These are phyloP conservation scores for Rattus rattus DNA, from an alignment of 2,113 vertebrate species.

Conservation along the genomic window DNA sequence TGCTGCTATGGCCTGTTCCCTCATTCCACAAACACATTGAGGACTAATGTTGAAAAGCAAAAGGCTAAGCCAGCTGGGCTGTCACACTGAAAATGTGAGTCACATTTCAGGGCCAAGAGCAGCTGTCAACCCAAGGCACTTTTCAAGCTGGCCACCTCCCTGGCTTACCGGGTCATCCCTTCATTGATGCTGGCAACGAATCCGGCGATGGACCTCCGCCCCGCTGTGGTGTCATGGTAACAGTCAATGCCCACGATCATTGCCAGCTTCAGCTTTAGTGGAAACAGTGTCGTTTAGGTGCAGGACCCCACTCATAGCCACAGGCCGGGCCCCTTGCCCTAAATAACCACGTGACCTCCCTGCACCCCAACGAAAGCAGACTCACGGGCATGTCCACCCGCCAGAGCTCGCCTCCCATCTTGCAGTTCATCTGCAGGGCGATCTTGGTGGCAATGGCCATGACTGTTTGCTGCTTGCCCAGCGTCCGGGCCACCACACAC, in stretches of 20 bases:
- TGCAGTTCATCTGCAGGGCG: constrained; percentile 95
- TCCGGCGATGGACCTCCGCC: constrained; percentile 92
- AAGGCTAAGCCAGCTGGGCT: neutral
- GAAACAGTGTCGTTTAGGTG: neutral
- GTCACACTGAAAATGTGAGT: neutral
- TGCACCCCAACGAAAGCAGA: neutral
- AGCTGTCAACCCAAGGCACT: too few species aligned
- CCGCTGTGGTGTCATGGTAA: constrained; percentile 93
- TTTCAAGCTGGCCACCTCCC: neutral
- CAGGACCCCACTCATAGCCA: accelerated
- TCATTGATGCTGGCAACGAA: constrained; percentile 96
- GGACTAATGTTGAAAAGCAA: neutral
- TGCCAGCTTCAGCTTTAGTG: constrained; percentile 91
- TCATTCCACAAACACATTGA: neutral
- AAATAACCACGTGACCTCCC: neutral
- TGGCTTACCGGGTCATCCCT: constrained; percentile 91
- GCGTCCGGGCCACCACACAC: constrained; percentile 92
- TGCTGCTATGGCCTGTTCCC: neutral
- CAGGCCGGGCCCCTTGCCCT: neutral
- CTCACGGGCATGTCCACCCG: constrained; percentile 95
- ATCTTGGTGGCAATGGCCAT: constrained; percentile 96
- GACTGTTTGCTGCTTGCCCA: constrained; percentile 90
- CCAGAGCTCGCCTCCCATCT: constrained; percentile 99
- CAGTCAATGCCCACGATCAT: constrained; percentile 98
- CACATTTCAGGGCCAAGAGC: neutral